phyloP scores from a whole-genome alignment of 2,888 invertebrate species.

The Didymodactylos carnosus region DNA sequence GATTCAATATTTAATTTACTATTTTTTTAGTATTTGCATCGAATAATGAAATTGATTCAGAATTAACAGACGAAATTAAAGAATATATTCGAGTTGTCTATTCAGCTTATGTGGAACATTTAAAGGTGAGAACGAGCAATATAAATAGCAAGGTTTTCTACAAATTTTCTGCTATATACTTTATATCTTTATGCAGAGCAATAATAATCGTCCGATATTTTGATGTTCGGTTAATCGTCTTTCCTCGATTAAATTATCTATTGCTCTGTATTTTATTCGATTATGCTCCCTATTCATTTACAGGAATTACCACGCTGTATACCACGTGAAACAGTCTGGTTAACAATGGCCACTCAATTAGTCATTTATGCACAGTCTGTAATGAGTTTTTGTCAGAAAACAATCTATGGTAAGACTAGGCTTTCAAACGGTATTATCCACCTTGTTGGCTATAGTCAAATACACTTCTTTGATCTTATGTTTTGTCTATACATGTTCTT shows the following conservation, averaged over 20 bases:
- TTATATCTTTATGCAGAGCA: not conserved
- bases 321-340: not conserved
- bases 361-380: not conserved
- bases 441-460: too few species aligned
- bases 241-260: not conserved
- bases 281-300: not conserved
- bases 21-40: not conserved
- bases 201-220: not conserved
- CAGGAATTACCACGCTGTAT: not conserved
- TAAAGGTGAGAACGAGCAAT: not conserved
- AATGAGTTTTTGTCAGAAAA: not conserved
- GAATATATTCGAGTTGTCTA: not conserved
- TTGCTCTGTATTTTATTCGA: not conserved
- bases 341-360: not conserved
- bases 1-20: not conserved
- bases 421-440: too few species aligned
- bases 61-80: not conserved
- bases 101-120: not conserved
- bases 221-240: not conserved
- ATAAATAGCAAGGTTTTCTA: not conserved
- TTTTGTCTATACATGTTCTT: too few species aligned
- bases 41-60: not conserved
- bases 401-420: not conserved
- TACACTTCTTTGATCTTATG: too few species aligned
- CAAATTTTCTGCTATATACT: not conserved